Conservation (phyloP, 2,888 invertebrate genomes). For the Toxonevra muliebris region DNA sequence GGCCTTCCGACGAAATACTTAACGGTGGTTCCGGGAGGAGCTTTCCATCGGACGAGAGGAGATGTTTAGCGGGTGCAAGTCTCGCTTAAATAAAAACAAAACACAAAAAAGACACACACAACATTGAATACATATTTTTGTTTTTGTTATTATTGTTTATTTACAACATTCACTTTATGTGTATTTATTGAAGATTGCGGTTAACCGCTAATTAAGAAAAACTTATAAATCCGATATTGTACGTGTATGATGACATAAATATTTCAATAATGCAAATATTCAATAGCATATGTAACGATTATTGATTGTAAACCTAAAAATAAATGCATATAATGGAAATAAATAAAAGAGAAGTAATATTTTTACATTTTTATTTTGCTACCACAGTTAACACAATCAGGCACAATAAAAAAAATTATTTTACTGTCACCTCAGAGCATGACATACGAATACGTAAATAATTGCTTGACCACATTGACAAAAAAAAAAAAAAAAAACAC, state of each 20-base stretch:
- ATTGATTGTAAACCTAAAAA: background rate
- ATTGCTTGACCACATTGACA: background rate
- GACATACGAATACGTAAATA: slow-evolving; percentile 16
- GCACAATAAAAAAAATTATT: background rate
- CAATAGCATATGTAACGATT: background rate
- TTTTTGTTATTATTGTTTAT: no score
- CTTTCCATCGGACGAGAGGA: no score
- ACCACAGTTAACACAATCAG: no score
- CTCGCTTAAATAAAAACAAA: no score
- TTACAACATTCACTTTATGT: no score
- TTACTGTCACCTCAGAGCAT: slow-evolving; percentile 9
- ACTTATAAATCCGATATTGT: slow-evolving; percentile 21
- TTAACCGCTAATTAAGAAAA: slow-evolving; percentile 56
- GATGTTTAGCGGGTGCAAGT: no score
- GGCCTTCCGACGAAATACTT: no score
- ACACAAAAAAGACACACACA: no score
- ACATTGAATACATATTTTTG: no score
- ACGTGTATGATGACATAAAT: background rate
- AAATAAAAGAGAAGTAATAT: background rate
- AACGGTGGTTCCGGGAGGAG: no score
- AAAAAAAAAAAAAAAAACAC: no score
- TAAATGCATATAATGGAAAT: background rate
- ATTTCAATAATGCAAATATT: background rate
- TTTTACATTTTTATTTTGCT: no score
- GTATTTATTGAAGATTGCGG: slow-evolving; percentile 51